Conservation (phyloP, 2,888 invertebrate species). For the Drosophila peninsularis region DNA sequence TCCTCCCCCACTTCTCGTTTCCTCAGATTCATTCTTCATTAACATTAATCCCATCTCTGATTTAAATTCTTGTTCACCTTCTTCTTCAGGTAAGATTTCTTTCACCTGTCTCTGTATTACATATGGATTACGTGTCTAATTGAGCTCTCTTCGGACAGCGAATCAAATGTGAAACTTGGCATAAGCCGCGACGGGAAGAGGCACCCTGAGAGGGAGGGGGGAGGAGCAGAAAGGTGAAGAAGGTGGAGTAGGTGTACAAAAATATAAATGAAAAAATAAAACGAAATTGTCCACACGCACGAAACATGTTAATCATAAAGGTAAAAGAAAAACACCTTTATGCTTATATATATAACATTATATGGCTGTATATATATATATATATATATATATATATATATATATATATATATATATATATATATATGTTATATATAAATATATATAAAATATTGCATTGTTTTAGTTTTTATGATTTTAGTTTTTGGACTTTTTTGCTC, state of each 20-base stretch:
- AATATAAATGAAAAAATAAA: neutral
- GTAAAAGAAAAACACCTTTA: neutral
- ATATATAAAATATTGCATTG: constrained; percentile 26
- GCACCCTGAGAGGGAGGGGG: neutral
- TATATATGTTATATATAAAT: neutral
- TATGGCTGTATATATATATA: neutral
- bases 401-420: constrained; percentile 14
- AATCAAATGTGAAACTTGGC: neutral
- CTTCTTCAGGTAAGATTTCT: neutral
- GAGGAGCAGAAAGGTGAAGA: neutral
- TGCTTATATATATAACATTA: neutral
- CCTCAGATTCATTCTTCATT: neutral
- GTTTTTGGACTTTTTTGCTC: constrained; percentile 12
- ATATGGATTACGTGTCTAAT: neutral
- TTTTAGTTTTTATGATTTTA: constrained; percentile 37
- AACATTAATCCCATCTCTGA: neutral
- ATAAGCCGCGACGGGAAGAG: neutral
- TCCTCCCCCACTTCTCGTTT: too few relatives aligned
- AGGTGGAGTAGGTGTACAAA: constrained; percentile 5
- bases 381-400: neutral
- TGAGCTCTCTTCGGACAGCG: neutral
- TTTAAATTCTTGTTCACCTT: neutral
- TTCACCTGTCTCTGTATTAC: neutral
- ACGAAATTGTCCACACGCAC: constrained; percentile 53
- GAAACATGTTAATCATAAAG: constrained; percentile 58